These are phyloP conservation scores for Eristalis intricaria DNA, from an alignment of 2,888 invertebrate genomes.

Conservation along the genomic window DNA sequence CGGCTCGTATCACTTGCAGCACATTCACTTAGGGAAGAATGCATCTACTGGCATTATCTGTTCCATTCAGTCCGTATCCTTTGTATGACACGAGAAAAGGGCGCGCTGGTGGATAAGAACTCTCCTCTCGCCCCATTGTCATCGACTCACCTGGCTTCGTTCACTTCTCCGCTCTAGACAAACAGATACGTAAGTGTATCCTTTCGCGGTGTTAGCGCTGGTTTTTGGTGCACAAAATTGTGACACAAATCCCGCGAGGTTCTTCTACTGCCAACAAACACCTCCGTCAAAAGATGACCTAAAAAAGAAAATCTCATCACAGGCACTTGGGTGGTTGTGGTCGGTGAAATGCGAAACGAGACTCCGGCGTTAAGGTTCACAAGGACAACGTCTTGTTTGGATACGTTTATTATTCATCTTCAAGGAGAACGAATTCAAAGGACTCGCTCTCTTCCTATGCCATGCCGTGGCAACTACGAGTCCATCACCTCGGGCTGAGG, in stretches of 20 bases:
- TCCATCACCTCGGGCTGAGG: background rate
- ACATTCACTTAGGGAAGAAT: background rate
- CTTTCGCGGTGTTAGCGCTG: background rate
- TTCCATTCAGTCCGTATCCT: background rate
- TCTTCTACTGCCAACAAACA: background rate
- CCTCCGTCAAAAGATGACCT: background rate
- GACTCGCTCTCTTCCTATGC: background rate
- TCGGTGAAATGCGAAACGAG: background rate
- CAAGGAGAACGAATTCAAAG: conserved; percentile 45
- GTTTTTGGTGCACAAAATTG: background rate
- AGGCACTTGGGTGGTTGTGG: background rate
- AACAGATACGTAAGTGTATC: background rate
- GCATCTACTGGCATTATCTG: background rate
- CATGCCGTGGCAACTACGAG: background rate
- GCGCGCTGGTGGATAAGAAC: background rate
- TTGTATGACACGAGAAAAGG: background rate
- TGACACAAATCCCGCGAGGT: background rate
- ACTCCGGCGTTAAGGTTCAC: background rate
- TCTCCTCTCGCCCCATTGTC: background rate
- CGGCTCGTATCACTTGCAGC: background rate
- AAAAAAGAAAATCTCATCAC: background rate
- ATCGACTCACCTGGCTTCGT: background rate
- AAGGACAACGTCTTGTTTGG: conserved; percentile 11
- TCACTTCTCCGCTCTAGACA: background rate
- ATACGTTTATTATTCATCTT: conserved; percentile 51